Conservation (phyloP, 2,797 vertebrate species). For the Scolopax rusticola region DNA sequence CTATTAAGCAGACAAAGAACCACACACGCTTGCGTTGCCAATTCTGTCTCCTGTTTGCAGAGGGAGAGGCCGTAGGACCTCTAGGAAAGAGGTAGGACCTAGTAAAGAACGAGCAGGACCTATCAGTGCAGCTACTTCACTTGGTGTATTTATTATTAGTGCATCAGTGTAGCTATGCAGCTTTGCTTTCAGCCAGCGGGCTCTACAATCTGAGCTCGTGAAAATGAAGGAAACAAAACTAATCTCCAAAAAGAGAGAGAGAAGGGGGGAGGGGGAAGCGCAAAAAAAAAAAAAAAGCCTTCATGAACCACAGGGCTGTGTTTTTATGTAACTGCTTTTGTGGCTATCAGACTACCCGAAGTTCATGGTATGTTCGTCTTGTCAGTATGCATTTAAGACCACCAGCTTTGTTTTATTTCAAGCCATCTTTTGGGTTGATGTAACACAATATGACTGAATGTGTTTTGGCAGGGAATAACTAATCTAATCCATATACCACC, state of each 20-base stretch:
- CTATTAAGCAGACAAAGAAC: background rate
- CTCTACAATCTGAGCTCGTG: background rate
- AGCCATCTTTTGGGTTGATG: slow-evolving; percentile 27
- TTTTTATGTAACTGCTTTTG: slow-evolving; percentile 23
- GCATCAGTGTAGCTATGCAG: background rate
- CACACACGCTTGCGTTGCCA: background rate
- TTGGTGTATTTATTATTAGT: background rate
- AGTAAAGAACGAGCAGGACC: background rate
- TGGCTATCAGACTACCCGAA: background rate
- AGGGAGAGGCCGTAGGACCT: background rate
- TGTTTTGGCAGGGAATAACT: slow-evolving; percentile 17
- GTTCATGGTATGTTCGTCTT: background rate
- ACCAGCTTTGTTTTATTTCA: slow-evolving; percentile 46
- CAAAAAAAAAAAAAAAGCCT: background rate
- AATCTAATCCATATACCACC: slow-evolving; percentile 18
- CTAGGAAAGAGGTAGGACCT: too few relatives aligned
- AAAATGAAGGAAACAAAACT: background rate
- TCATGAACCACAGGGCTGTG: background rate
- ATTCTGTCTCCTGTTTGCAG: background rate
- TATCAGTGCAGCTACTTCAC: background rate
- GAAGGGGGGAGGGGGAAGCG: too few relatives aligned
- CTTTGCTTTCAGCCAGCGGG: background rate
- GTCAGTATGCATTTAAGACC: slow-evolving; percentile 42
- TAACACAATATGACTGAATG: slow-evolving; percentile 8
- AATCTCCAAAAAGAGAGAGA: background rate